Percentiles rank a stretch among this genome's conserved stretches.
phyloP scores from a whole-genome alignment of 2,113 vertebrate species.

The Labrus mixtus region DNA sequence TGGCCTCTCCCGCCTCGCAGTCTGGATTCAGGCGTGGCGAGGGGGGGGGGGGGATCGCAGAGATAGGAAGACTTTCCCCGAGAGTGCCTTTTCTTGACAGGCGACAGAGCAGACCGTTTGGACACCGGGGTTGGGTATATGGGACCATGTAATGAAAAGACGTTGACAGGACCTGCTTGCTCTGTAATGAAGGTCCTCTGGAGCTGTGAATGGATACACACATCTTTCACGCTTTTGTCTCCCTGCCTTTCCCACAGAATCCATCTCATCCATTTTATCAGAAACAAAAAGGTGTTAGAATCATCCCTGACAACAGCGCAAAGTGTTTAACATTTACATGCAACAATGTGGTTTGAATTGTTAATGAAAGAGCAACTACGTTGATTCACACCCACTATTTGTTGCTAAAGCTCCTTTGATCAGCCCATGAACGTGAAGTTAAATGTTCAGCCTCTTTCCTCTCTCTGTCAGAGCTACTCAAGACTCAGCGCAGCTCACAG shows the following conservation, averaged over 20 bases:
- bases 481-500: constrained; percentile 68
- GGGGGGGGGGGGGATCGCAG: constrained; percentile 71
- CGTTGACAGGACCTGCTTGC: constrained; percentile 81
- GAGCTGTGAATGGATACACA: constrained; percentile 78
- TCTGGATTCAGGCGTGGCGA: constrained; percentile 69
- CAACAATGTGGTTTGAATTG: constrained; percentile 65
- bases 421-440: constrained; percentile 46
- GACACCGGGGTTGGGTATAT: constrained; percentile 79
- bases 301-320: constrained; percentile 61
- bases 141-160: constrained; percentile 82
- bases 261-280: constrained; percentile 72
- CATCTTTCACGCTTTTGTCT: constrained; percentile 79
- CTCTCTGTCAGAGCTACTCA: constrained; percentile 67
- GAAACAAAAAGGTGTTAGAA: constrained; percentile 53
- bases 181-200: constrained; percentile 80
- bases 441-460: constrained; percentile 48
- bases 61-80: constrained; percentile 80
- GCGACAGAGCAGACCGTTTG: constrained; percentile 75
- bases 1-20: constrained; percentile 79
- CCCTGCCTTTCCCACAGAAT: constrained; percentile 76
- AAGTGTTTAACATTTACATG: constrained; percentile 71
- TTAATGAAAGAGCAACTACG: constrained; percentile 68
- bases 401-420: constrained; percentile 17
- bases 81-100: constrained; percentile 81
- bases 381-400: constrained; percentile 66